Evolutionary conservation across 2,113 vertebrate genomes (phyloP), one percentile per base, ranked within the genome.

Genomic region (Vulpes ferrilata): DNA sequence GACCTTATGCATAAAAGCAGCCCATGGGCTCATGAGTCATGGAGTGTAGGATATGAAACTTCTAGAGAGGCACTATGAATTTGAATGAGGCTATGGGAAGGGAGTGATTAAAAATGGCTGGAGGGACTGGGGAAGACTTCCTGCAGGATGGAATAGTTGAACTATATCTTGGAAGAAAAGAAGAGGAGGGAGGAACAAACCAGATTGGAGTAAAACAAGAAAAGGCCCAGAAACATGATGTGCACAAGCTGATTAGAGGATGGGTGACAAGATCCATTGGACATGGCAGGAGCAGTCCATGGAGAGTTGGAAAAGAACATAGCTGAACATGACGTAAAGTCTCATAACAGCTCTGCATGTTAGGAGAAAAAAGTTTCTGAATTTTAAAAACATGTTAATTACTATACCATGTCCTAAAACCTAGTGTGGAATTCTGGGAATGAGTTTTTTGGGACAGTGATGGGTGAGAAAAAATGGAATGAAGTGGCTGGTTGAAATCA

Each of bases 251-350:
- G 62, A 38, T 32, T 65, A 53, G 67, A 84, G 7, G 65, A 60
- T 12, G 7, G 65, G 55, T 12, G n/a, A 30, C 8, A 5, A 82
- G 94, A 22, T 5, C 27, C 25, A 0, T 1, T 2, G 43, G 78
- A 20, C 17, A 12, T 0, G 35, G 83, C n/a, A 57, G 79, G 2
- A 43, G 11, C 4, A 0, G 27, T 0, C 7, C 35, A 0, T 12
- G 51, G 60, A 78, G 4, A 71, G 17, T 9, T 35, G 55, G 59
- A 74, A 74, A 53, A 86, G 8, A 38, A 43, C 32, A 3, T 0
- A 35, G 11, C 51, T 10, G 22, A 11, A 35, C 0, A 0, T 12
- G 51, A 27, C 6, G 25, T 53, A 25, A 74, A 30, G 23, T 30
- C 57, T 55, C 20, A 11, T 9, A 4, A 22, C 7, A 17, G 27